phyloP scores from a whole-genome alignment of 2,888 invertebrate species.

The Netelia melanura region DNA sequence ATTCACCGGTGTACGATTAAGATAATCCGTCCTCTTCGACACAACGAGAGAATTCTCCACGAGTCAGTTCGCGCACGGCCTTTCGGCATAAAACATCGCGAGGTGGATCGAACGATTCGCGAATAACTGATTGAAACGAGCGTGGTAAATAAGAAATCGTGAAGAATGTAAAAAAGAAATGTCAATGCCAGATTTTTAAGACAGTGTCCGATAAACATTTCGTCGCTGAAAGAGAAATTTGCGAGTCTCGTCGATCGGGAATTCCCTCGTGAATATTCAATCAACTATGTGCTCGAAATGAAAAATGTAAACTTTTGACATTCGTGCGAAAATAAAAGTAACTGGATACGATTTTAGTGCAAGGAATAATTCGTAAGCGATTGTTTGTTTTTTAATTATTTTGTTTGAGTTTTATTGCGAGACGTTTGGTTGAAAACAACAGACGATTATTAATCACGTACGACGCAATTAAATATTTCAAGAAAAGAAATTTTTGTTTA shows the following conservation, averaged over 20 bases:
- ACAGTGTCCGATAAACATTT: neutral
- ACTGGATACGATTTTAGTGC: neutral
- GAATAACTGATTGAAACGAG: neutral
- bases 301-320: neutral
- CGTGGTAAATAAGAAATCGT: neutral
- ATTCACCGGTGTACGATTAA: conserved; percentile 63
- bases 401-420: neutral
- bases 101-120: conserved; percentile 28
- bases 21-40: conserved; percentile 70
- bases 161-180: neutral
- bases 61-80: conserved; percentile 69
- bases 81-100: conserved; percentile 70
- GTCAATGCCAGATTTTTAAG: neutral
- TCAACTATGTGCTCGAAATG: neutral
- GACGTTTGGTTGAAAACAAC: neutral
- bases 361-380: conserved; percentile 9
- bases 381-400: neutral
- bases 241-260: too few species aligned
- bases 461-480: too few species aligned
- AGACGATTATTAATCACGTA: too few species aligned
- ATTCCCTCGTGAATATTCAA: neutral
- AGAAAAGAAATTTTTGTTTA: too few species aligned
- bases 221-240: neutral
- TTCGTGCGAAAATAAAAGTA: neutral
- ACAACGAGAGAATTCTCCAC: conserved; percentile 54